Percentiles rank a stretch among this genome's conserved stretches.
phyloP scores from a whole-genome alignment of 2,888 invertebrate species.

The Rhorus exstirpatorius region DNA sequence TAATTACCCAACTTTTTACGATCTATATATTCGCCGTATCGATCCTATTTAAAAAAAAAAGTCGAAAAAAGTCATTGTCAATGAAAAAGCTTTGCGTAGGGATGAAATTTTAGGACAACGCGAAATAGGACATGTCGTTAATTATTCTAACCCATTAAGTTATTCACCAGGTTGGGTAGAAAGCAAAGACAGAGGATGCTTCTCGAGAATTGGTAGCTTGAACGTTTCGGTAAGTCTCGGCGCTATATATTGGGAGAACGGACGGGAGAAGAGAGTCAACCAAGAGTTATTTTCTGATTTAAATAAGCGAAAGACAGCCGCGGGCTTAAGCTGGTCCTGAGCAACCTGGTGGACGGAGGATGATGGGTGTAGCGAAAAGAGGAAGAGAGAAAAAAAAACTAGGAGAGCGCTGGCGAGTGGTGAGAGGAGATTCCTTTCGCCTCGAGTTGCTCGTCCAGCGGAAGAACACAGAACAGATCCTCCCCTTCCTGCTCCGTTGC shows the following conservation, averaged over 20 bases:
- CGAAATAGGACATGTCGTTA: slow-evolving; percentile 6
- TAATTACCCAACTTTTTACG: too few species aligned
- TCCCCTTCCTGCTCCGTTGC: slow-evolving; percentile 17
- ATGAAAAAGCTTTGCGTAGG: too few species aligned
- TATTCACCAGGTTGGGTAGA: slow-evolving; percentile 2
- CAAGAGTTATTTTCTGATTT: slow-evolving; percentile 80
- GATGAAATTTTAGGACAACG: not conserved
- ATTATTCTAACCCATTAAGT: slow-evolving; percentile 34
- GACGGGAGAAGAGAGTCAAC: slow-evolving; percentile 55
- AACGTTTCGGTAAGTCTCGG: slow-evolving; percentile 68
- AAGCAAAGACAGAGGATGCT: slow-evolving; percentile 10
- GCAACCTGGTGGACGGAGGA: slow-evolving; percentile 23
- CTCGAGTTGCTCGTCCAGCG: slow-evolving; percentile 49
- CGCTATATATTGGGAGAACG: slow-evolving; percentile 11
- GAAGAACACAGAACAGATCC: slow-evolving; percentile 46
- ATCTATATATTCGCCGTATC: too few species aligned
- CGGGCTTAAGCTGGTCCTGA: slow-evolving; percentile 52
- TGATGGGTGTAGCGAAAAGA: not conserved
- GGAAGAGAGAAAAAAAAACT: slow-evolving; percentile 20
- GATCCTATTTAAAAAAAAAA: too few species aligned
- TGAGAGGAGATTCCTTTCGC: slow-evolving; percentile 42
- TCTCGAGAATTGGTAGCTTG: slow-evolving; percentile 49
- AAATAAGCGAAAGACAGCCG: slow-evolving; percentile 76
- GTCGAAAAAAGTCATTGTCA: too few species aligned
- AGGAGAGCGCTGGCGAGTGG: slow-evolving; percentile 37